A percentile compares a stretch with the other conserved stretches of the same genome.
These are phyloP conservation scores for Drosophila sp. DNA, from an alignment of 1,140 invertebrate genomes.

Conservation along the genomic window DNA sequence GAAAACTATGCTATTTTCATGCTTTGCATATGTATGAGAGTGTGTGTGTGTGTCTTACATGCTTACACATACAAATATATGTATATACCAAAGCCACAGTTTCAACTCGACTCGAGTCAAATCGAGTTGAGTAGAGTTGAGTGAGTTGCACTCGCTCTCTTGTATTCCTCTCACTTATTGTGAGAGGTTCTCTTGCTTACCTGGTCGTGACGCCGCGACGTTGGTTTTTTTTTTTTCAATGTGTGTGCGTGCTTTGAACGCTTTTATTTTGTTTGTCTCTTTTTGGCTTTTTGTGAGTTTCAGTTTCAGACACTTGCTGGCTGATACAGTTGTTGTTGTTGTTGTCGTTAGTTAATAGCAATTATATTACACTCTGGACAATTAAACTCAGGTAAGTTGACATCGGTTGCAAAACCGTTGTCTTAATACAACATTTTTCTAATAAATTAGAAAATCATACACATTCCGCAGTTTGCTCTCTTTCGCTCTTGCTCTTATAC, in stretches of 20 bases:
- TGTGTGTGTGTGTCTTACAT: constrained; percentile 17
- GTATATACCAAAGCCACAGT: constrained; percentile 18
- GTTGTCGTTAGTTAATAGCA: constrained; percentile 16
- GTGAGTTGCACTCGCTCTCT: constrained; percentile 15
- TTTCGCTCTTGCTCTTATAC: neutral
- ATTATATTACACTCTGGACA: constrained; percentile 4
- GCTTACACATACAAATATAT: constrained; percentile 2
- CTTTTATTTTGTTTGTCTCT: constrained; percentile 15
- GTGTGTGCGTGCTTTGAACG: constrained; percentile 15
- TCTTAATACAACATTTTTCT: constrained; percentile 20
- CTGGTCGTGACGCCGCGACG: constrained; percentile 33
- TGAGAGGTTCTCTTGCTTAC: constrained; percentile 19
- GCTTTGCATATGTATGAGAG: constrained; percentile 10
- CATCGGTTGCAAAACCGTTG: too few species aligned
- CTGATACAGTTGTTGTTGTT: constrained; percentile 18
- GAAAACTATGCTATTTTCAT: constrained; percentile 7
- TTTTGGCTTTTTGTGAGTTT: constrained; percentile 23
- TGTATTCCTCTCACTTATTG: neutral
- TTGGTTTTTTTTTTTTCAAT: too few species aligned
- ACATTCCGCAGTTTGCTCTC: constrained; percentile 22
- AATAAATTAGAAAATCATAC: constrained; percentile 27
- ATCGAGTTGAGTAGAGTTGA: constrained; percentile 20
- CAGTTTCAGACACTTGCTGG: constrained; percentile 24
- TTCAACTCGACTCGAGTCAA: constrained; percentile 27
- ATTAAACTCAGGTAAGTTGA: constrained; percentile 9